Evolutionary conservation across 2,113 vertebrate species (phyloP).

Genomic region (Catagonus wagneri): DNA sequence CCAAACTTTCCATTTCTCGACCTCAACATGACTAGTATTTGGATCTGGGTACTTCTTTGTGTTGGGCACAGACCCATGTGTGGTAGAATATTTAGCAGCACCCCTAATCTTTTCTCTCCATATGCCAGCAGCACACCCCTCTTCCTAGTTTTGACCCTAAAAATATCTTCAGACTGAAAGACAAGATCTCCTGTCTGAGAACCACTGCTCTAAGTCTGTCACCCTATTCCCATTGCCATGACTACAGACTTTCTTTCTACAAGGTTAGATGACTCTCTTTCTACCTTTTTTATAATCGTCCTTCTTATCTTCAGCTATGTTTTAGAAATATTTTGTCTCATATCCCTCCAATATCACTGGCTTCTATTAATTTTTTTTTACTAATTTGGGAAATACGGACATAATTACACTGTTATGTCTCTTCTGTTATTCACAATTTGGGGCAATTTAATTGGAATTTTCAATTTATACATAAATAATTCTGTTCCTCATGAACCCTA

Average conservation of each 20-base stretch:
- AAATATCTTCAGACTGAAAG: neutral
- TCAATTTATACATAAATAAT: neutral
- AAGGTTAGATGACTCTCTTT: neutral
- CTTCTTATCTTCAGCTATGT: neutral
- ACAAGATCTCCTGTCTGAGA: neutral
- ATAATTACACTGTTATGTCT: neutral
- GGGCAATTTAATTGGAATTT: neutral
- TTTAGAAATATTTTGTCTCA: neutral
- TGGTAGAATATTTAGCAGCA: neutral
- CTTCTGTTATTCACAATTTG: neutral
- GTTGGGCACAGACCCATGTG: no score
- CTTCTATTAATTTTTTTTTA: neutral
- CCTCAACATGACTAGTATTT: neutral
- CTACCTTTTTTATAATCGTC: neutral
- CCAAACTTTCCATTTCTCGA: neutral
- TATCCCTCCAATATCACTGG: neutral
- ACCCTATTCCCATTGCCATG: neutral
- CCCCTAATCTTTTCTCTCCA: neutral
- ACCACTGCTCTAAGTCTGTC: accelerated
- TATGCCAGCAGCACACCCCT: neutral
- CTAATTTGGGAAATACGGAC: neutral
- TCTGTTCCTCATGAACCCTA: neutral
- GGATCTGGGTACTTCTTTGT: neutral
- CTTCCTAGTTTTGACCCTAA: neutral
- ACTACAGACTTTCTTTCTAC: neutral